phyloP scores from a whole-genome alignment of 2,797 vertebrate genomes.

The Falco concolor region DNA sequence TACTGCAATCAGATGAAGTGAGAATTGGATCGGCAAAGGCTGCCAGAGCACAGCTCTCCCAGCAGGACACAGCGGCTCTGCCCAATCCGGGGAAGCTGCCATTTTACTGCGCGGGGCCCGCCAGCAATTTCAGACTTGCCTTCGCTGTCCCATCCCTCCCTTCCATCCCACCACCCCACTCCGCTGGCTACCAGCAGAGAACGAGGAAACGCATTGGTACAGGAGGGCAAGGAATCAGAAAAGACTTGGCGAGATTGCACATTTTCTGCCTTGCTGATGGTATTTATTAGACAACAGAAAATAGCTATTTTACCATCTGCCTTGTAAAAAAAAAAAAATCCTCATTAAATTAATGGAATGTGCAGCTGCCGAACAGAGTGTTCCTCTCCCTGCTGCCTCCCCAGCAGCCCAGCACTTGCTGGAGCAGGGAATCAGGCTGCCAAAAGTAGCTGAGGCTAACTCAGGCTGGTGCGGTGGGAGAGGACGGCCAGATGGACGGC shows the following conservation, averaged over 20 bases:
- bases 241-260: constrained; percentile 53
- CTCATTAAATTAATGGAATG: constrained; percentile 67
- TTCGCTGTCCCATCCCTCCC: background rate
- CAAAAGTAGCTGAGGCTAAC: background rate
- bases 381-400: constrained; percentile 20
- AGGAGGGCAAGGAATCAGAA: constrained; percentile 37
- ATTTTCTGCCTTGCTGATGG: constrained; percentile 68
- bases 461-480: fast-evolving
- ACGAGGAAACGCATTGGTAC: background rate
- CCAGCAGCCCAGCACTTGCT: background rate
- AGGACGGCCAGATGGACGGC: background rate
- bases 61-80: constrained; percentile 11
- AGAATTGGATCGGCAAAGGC: constrained; percentile 65
- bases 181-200: constrained; percentile 16
- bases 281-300: constrained; percentile 71
- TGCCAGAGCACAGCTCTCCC: constrained; percentile 46
- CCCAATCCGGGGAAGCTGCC: constrained; percentile 10
- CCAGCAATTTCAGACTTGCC: constrained; percentile 20
- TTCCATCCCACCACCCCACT: background rate
- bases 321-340: background rate
- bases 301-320: constrained; percentile 71
- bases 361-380: constrained; percentile 66
- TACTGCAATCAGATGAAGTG: constrained; percentile 73
- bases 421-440: background rate
- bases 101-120: background rate